Base-by-base conservation (phyloP, 2,797 vertebrate genomes). In the Poecilia picta region DNA sequence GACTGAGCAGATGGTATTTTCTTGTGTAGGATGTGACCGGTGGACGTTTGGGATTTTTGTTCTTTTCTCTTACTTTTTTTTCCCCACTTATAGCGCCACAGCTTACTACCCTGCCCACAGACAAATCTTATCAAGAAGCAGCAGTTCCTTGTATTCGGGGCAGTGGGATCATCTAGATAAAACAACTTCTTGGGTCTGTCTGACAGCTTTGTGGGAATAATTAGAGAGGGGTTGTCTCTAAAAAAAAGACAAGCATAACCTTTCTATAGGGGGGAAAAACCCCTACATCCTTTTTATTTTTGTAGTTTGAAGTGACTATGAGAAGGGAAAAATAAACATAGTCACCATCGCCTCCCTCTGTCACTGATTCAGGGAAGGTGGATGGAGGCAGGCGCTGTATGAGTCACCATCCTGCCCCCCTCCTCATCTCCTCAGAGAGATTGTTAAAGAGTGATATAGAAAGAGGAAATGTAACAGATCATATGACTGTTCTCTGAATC, bases 341-440 rank as follows among this genome's bases (percentile, higher is more conserved):
- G 41, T 84, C 82, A 41, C 78, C 64, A 18, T 85, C 47, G 36
- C 73, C 78, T 75, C 72, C 51, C 43, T 28, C 64, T 82, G 39
- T 75, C 77, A 55, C 81, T 75, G 81, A 86, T 70, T 75, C 53
- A 78, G 72, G 79, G 86, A 87, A 84, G 85, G 83, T 68, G 57
- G 79, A 83, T 78, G 75, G 77, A 91, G 84, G 85, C 79, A 87
- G 82, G 79, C 79, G 77, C 39, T 0, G 51, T 72, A 83, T 94
- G 93, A 94, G 85, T 94, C 94, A 95, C 57, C 88, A 8, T 49
- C 62, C 28, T 49, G 36, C 76, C 81, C 78, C 76, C 83, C 78
- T 43, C 76, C 75, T 82, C 78, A 8, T 49, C 76, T 81, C 83
- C 84, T 81, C 76, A 77, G 87, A 87, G 86, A 81, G 78, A 82